Evolutionary conservation across 2,113 vertebrate species (phyloP), one percentile per base, ranked within the genome.

Genomic region (Sigmodon hispidus): DNA sequence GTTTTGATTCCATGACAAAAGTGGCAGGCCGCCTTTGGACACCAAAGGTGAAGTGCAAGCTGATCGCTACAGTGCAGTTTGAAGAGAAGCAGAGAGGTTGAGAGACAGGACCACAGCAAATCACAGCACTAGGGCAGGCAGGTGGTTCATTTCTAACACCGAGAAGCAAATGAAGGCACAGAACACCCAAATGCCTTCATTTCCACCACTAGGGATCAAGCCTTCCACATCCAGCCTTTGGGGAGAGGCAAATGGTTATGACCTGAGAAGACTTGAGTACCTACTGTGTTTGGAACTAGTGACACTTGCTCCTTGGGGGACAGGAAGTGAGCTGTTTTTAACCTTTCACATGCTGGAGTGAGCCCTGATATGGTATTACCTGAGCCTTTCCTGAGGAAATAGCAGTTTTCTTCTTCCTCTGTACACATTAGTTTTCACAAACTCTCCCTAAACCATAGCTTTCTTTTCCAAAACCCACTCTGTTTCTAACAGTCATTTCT

Each of bases 251-350:
- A 93, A 93, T 0, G 36, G 11, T 0, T 11, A 3, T 81, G 93
- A 93, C 93, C 96, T 57, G 72, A 69, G 94, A 95, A 93, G 86
- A 91, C 91, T 94, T 88, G 92, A 94, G 90, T 96, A 87, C 94
- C 96, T 75, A 76, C 85, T 76, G 88, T 84, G 94, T 89, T 86
- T 79, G 81, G 92, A 63, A 93, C 95, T 95, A 16, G 91, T 96
- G 98, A 95, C 94, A 34, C 67, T 94, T n/a, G 91, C 92, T 95
- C 94, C 94, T 67, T 97, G 92, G 96, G 96, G 94, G 96, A 92
- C 92, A 87, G 86, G 96, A 96, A 96, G 89, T 95, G 85, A 89
- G 96, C 97, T 91, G 92, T 89, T 92, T 86, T 94, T 97, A 93
- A 93, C 87, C 96, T 77, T 96, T 97, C 92, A 55, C 67, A 87